A percentile compares a stretch with the other conserved stretches of the same genome.
These are phyloP conservation scores for Lophochroa leadbeateri DNA, from an alignment of 2,113 vertebrate species.

Conservation along the genomic window DNA sequence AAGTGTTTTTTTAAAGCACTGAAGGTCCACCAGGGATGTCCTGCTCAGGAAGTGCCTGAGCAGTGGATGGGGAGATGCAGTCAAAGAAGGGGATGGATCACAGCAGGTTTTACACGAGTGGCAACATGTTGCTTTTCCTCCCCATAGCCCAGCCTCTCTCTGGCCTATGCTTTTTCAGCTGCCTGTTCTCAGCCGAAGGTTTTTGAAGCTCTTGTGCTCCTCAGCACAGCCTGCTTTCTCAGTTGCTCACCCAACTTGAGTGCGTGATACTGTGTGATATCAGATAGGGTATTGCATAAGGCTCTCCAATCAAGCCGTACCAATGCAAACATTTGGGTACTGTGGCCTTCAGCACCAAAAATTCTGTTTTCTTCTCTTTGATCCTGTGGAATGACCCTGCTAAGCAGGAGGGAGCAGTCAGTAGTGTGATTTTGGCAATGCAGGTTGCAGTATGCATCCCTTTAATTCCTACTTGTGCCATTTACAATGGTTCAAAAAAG, in stretches of 20 bases:
- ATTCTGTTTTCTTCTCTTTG: neutral
- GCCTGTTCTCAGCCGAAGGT: neutral
- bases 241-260: neutral
- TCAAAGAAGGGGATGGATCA: neutral
- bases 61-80: rapidly evolving
- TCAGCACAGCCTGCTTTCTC: neutral
- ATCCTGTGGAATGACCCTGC: neutral
- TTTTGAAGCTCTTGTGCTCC: neutral
- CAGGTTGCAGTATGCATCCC: neutral
- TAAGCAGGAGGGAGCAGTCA: neutral
- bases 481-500: neutral
- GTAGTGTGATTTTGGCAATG: neutral
- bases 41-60: neutral
- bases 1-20: neutral
- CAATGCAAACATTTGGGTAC: neutral
- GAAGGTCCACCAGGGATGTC: neutral
- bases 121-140: neutral
- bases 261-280: rapidly evolving
- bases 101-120: neutral
- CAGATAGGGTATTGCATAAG: rapidly evolving
- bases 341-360: neutral
- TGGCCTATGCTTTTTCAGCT: neutral
- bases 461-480: neutral
- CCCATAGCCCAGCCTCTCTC: neutral
- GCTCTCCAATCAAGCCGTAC: neutral